A percentile compares a stretch with the other conserved stretches of the same genome.
Evolutionary conservation across 1,140 invertebrate species (phyloP).

Genomic region (Scaptomyza graminum): DNA sequence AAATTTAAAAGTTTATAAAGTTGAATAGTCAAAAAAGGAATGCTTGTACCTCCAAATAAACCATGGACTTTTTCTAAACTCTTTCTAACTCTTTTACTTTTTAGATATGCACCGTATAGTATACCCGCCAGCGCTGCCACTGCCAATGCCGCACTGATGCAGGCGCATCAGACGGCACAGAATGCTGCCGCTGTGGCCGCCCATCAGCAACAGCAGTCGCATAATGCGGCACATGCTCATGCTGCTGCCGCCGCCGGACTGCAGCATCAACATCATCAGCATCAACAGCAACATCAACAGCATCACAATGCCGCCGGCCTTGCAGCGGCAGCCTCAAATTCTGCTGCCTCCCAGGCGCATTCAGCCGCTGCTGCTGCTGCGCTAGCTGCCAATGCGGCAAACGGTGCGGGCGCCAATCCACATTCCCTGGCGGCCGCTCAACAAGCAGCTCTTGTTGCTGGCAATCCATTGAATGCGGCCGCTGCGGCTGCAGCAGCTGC

Average conservation of each 20-base stretch:
- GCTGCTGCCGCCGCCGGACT: slow-evolving; percentile 84
- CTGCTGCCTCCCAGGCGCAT: slow-evolving; percentile 78
- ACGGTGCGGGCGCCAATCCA: slow-evolving; percentile 81
- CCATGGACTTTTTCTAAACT: too few species aligned
- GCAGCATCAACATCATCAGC: slow-evolving; percentile 70
- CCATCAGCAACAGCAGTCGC: slow-evolving; percentile 77
- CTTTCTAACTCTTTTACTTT: background rate
- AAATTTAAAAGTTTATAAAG: too few species aligned
- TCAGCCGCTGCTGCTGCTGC: slow-evolving; percentile 83
- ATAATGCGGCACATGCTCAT: slow-evolving; percentile 83
- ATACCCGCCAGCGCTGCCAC: slow-evolving; percentile 83
- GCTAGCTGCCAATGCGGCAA: slow-evolving; percentile 84
- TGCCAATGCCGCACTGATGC: slow-evolving; percentile 78
- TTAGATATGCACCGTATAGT: slow-evolving; percentile 82
- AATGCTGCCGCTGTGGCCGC: slow-evolving; percentile 81
- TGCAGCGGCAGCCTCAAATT: slow-evolving; percentile 81
- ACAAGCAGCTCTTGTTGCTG: slow-evolving; percentile 83
- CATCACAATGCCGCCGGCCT: slow-evolving; percentile 58
- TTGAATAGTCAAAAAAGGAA: too few species aligned
- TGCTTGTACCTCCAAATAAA: too few species aligned
- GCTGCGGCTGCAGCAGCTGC: slow-evolving; percentile 84
- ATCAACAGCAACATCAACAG: slow-evolving; percentile 62
- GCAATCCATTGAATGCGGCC: slow-evolving; percentile 83
- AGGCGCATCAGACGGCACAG: slow-evolving; percentile 81
- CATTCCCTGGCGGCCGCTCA: slow-evolving; percentile 84